These are phyloP conservation scores for Trichonephila inaurata DNA, from an alignment of 1,140 invertebrate genomes.

Conservation along the genomic window DNA sequence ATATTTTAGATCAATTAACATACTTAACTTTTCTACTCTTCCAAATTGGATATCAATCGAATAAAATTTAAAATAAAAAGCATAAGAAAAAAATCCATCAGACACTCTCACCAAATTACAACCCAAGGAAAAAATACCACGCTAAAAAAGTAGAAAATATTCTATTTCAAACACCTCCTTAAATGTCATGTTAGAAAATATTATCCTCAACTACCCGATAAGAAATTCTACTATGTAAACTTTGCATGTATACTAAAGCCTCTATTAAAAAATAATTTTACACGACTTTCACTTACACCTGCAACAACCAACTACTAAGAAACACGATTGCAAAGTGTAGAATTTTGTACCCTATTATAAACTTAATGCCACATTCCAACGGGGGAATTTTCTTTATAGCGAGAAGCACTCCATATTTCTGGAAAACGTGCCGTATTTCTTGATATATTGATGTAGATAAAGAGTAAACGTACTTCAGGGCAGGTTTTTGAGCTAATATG, in stretches of 20 bases:
- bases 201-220: too few relatives aligned
- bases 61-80: too few relatives aligned
- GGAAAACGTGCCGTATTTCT: slow-evolving; percentile 14
- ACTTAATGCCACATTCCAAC: not conserved
- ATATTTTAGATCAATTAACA: too few relatives aligned
- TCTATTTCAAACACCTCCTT: too few relatives aligned
- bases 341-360: slow-evolving; percentile 7
- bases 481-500: slow-evolving; percentile 19
- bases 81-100: too few relatives aligned
- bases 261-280: slow-evolving; percentile 1
- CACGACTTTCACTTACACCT: slow-evolving; percentile 29
- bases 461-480: not conserved
- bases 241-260: not conserved
- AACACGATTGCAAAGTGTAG: slow-evolving; percentile 1
- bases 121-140: too few relatives aligned
- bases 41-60: too few relatives aligned
- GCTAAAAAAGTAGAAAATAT: too few relatives aligned
- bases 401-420: not conserved
- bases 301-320: not conserved
- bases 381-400: not conserved
- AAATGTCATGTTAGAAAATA: too few relatives aligned
- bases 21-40: too few relatives aligned
- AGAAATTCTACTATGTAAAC: too few relatives aligned
- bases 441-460: slow-evolving; percentile 18
- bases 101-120: too few relatives aligned